phyloP scores from a whole-genome alignment of 2,888 invertebrate genomes.

The Drosophila sordidapex region DNA sequence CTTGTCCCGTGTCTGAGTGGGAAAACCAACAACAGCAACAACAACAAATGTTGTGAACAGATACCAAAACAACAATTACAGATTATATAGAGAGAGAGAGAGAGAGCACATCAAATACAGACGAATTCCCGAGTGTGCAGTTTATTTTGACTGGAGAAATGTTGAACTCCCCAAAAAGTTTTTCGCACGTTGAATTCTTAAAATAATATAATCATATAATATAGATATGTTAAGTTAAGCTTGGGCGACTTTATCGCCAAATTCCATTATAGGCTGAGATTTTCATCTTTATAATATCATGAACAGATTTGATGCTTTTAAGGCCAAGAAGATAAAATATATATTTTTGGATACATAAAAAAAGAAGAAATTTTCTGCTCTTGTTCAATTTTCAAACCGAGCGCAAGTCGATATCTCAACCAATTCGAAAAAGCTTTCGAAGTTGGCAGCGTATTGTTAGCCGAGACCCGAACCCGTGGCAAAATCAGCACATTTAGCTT shows the following conservation, averaged over 20 bases:
- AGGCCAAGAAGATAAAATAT: background rate
- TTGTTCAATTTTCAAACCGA: slow-evolving; percentile 22
- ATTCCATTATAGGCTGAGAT: background rate
- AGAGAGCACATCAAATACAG: slow-evolving; percentile 5
- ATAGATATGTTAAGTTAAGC: background rate
- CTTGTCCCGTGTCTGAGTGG: slow-evolving; percentile 10
- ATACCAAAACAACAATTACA: slow-evolving; percentile 24
- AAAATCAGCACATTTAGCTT: background rate
- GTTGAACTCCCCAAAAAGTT: slow-evolving; percentile 13
- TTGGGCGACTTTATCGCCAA: background rate
- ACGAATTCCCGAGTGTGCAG: slow-evolving; percentile 5
- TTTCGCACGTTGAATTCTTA: background rate
- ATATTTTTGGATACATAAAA: background rate
- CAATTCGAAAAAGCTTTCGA: slow-evolving; percentile 31
- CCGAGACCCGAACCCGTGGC: slow-evolving; percentile 17
- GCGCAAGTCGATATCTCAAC: background rate
- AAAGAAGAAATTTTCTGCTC: background rate
- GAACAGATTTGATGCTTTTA: background rate
- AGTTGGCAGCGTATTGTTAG: slow-evolving; percentile 3
- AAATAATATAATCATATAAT: background rate
- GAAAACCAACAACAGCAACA: background rate
- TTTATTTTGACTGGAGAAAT: slow-evolving; percentile 24
- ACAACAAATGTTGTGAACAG: slow-evolving; percentile 36
- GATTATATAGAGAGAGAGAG: background rate
- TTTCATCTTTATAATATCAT: background rate